These are phyloP conservation scores for Pandion haliaetus DNA, from an alignment of 2,113 vertebrate genomes.

Conservation along the genomic window DNA sequence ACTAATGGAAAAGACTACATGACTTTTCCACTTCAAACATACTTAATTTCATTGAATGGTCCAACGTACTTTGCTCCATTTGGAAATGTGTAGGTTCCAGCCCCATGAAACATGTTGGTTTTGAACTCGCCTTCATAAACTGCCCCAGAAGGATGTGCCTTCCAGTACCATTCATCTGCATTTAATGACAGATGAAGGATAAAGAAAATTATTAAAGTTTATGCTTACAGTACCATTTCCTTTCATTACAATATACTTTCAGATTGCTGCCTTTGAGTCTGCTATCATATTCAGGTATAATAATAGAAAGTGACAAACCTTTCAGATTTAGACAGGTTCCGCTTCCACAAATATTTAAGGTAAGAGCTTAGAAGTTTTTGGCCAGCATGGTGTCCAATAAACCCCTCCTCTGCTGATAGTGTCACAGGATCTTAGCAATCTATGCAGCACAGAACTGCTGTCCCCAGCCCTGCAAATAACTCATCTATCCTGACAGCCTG, in stretches of 20 bases:
- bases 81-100: conserved; percentile 80
- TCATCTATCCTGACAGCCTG: background rate
- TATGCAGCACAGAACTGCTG: background rate
- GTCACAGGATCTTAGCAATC: background rate
- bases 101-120: conserved; percentile 83
- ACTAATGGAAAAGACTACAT: background rate
- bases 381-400: background rate
- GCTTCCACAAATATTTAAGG: background rate
- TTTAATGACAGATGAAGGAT: background rate
- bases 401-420: background rate
- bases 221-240: background rate
- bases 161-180: conserved; percentile 83
- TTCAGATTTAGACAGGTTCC: background rate
- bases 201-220: background rate
- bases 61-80: conserved; percentile 78
- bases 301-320: background rate
- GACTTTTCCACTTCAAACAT: background rate
- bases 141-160: conserved; percentile 80
- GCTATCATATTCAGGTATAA: background rate
- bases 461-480: background rate
- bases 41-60: conserved; percentile 83
- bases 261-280: background rate
- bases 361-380: background rate
- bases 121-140: conserved; percentile 84
- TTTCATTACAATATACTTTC: background rate